Evolutionary conservation across 2,113 vertebrate genomes (phyloP).

Genomic region (Rhombomys opimus): DNA sequence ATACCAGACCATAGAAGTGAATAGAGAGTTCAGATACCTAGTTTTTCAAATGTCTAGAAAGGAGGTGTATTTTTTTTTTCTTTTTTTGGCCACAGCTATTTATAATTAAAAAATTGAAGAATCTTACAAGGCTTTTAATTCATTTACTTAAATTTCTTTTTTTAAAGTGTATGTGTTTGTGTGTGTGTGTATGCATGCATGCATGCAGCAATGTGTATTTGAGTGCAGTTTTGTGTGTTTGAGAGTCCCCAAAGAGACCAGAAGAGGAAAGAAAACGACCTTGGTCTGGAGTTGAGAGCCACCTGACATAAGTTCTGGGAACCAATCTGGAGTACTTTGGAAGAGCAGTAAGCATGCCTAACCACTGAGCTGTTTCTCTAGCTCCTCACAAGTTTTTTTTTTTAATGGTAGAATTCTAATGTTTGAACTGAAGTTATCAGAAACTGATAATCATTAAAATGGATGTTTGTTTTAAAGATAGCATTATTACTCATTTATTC

Average conservation of each 20-base stretch:
- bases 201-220: background rate
- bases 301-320: background rate
- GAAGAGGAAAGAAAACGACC: background rate
- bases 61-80: background rate
- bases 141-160: background rate
- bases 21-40: background rate
- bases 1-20: background rate
- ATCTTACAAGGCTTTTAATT: background rate
- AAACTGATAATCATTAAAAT: background rate
- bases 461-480: background rate
- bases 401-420: background rate
- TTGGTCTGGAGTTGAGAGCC: too few species aligned
- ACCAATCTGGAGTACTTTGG: background rate
- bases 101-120: background rate
- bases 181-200: background rate
- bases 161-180: background rate
- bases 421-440: background rate
- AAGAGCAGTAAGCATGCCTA: background rate
- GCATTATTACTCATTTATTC: background rate
- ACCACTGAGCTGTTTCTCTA: background rate
- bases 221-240: background rate
- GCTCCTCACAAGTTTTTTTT: background rate
- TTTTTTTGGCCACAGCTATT: background rate
- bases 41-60: slow-evolving; percentile 17
- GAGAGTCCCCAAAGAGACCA: too few species aligned